Percentiles rank a stretch among this genome's conserved stretches.
phyloP scores from a whole-genome alignment of 2,888 invertebrate species.

The Macrostomum cliftonense region DNA sequence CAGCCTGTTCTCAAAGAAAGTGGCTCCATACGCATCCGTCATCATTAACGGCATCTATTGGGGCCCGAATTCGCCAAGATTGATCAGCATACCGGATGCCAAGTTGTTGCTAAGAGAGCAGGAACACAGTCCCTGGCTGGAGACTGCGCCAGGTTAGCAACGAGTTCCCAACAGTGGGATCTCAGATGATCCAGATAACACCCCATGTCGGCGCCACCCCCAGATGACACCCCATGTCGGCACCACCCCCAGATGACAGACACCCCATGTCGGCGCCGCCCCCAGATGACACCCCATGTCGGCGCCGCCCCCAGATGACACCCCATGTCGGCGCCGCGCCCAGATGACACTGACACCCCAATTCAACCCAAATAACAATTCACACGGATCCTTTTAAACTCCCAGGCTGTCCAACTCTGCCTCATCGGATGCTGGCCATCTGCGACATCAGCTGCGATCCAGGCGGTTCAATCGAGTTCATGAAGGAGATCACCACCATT shows the following conservation, averaged over 20 bases:
- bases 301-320: too few species aligned
- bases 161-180: too few species aligned
- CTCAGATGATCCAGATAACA: too few species aligned
- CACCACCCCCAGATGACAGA: too few species aligned
- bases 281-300: too few species aligned
- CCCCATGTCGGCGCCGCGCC: too few species aligned
- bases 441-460: constrained; percentile 98
- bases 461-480: constrained; percentile 91
- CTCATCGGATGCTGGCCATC: constrained; percentile 52
- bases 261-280: too few species aligned
- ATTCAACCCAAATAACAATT: too few species aligned
- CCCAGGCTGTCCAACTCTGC: constrained; percentile 28
- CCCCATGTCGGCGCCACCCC: too few species aligned
- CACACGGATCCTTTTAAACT: background rate
- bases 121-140: constrained; percentile 76
- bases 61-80: constrained; percentile 84
- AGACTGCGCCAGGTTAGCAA: constrained; percentile 46
- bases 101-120: constrained; percentile 58
- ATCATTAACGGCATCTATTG: constrained; percentile 96
- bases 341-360: too few species aligned
- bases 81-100: constrained; percentile 90
- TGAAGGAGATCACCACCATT: constrained; percentile 98
- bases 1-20: constrained; percentile 80
- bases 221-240: too few species aligned
- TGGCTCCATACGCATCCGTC: constrained; percentile 89